Evolutionary conservation across 2,797 vertebrate genomes (phyloP), one percentile per base, ranked within the genome.

Genomic region (Prionace glauca): DNA sequence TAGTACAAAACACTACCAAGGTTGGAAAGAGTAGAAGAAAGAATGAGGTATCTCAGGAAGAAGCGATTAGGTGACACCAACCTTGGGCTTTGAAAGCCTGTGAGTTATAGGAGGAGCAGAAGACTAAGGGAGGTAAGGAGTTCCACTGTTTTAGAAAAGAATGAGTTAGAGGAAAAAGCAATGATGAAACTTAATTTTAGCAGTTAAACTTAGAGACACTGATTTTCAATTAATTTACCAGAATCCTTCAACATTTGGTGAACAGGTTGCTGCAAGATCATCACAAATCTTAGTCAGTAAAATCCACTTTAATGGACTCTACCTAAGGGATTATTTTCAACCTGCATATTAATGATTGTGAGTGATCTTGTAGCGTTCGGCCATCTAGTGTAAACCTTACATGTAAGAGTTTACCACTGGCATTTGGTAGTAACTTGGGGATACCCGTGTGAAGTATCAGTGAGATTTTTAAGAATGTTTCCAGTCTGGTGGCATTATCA

Each of bases 61-160:
- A 60, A 26, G 50, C 50, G 50, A 60, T 88, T 88, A 88, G 86
- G 86, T 88, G 86, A 88, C 50, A 88, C 26, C 50, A 88, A 60
- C 45, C 86, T 88, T 88, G 24, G 45, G 86, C 26, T 60, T 88
- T 84, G 81, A 88, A 88, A 88, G 50, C 26, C 86, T 24, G 41
- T 45, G 79, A 87, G 86, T 88, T 84, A 22, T 84, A 84, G 81
- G 50, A 88, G 50, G 86, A 88, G 12, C 86, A 56, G 86, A 56
- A 88, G 86, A 88, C 50, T 26, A 50, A 56, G 50, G 86, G 86
- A 88, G 86, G 26, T 60, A 88, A 88, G 86, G 86, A 88, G 50
- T 88, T 88, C 26, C 86, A 84, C 81, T 84, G 50, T 88, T 56
- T 88, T 88, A 88, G 86, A 60, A 88, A 88, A 88, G 86, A 88